Conservation (phyloP, 2,797 vertebrate genomes). For the Tympanoctomys barrerae region DNA sequence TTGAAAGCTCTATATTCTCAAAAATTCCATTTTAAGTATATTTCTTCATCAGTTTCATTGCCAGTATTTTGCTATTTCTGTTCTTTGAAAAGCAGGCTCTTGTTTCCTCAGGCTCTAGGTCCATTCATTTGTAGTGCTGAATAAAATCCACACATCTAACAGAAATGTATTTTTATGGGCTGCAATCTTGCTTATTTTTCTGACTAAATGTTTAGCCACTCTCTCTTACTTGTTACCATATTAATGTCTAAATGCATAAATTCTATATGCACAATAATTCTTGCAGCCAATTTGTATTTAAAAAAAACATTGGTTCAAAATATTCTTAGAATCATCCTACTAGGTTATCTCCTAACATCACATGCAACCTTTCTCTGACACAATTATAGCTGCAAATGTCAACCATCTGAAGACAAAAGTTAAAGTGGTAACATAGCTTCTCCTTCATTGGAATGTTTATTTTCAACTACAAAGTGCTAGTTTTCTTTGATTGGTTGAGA, state of each 20-base stretch:
- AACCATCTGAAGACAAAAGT: neutral
- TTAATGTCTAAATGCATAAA: neutral
- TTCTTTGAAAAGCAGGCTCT: neutral
- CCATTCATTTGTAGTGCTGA: neutral
- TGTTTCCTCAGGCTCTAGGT: neutral
- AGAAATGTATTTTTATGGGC: neutral
- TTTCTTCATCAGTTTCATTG: neutral
- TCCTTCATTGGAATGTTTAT: neutral
- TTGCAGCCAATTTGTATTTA: neutral
- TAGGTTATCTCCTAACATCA: neutral
- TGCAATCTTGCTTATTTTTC: neutral
- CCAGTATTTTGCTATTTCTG: constrained; percentile 10
- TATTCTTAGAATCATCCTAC: neutral
- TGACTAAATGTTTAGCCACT: neutral
- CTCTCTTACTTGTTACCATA: neutral
- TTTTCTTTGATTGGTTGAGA: neutral
- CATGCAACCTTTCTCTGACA: neutral
- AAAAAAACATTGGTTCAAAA: neutral
- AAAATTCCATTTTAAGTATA: neutral
- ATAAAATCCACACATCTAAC: neutral
- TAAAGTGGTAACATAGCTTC: neutral
- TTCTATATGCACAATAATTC: neutral
- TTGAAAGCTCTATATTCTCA: constrained; percentile 7
- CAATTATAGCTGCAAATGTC: neutral
- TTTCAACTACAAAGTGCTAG: neutral